These are phyloP conservation scores for Motacilla tschutschensis DNA, from an alignment of 2,113 vertebrate genomes.

Conservation along the genomic window DNA sequence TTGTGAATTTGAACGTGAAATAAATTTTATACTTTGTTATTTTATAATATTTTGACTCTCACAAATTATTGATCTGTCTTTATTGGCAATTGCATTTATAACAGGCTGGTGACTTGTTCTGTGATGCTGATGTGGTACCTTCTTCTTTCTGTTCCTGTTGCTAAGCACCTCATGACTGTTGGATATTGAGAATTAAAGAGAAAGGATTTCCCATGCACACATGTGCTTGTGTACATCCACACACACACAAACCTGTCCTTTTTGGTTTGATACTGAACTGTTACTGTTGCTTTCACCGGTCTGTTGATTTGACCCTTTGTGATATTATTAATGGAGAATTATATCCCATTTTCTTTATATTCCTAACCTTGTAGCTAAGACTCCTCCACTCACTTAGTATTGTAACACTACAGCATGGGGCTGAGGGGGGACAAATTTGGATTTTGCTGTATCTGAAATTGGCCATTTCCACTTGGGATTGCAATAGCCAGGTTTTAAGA, in stretches of 20 bases:
- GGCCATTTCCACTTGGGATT: neutral
- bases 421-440: neutral
- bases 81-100: neutral
- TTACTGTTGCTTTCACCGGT: neutral
- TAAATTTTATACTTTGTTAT: no score
- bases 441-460: neutral
- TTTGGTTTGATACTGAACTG: neutral
- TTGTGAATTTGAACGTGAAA: no score
- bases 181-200: neutral
- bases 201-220: neutral
- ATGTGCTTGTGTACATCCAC: accelerated
- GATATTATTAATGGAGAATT: neutral
- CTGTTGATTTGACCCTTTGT: neutral
- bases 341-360: neutral
- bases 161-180: neutral
- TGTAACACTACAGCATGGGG: no score
- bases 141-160: neutral
- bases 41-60: no score
- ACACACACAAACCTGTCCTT: accelerated
- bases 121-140: neutral
- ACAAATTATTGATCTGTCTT: no score
- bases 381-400: neutral
- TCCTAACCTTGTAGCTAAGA: neutral
- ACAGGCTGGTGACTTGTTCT: neutral
- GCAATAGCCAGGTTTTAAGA: neutral